phyloP scores from a whole-genome alignment of 1,140 invertebrate genomes.

The Hylyphantes graminicola region DNA sequence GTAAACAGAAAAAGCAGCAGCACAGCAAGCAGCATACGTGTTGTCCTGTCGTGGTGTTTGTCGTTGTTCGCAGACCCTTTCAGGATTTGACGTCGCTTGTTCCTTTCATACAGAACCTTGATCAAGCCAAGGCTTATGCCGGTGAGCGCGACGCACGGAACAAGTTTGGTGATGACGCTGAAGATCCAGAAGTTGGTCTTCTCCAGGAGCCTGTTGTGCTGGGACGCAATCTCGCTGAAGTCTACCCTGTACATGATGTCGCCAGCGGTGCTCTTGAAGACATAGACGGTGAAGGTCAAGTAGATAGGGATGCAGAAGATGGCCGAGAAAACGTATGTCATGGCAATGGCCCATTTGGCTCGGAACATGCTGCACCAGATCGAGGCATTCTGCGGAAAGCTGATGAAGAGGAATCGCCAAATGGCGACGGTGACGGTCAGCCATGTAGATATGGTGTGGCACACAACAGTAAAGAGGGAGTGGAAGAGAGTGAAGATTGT shows the following conservation, averaged over 20 bases:
- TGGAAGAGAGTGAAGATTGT: slow-evolving; percentile 63
- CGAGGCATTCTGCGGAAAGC: slow-evolving; percentile 60
- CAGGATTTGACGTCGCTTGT: slow-evolving; percentile 76
- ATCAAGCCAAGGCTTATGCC: slow-evolving; percentile 85
- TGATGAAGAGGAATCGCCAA: slow-evolving; percentile 90
- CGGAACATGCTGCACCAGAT: slow-evolving; percentile 65
- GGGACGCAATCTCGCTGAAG: slow-evolving; percentile 72
- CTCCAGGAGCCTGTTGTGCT: slow-evolving; percentile 72
- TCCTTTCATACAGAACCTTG: slow-evolving; percentile 71
- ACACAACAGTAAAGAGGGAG: slow-evolving; percentile 81
- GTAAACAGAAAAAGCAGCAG: slow-evolving; percentile 72
- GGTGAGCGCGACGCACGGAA: slow-evolving; percentile 85
- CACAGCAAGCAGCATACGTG: slow-evolving; percentile 88
- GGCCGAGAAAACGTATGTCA: slow-evolving; percentile 79
- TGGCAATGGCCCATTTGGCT: slow-evolving; percentile 79
- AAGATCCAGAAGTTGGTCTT: slow-evolving; percentile 87
- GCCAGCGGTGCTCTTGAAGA: slow-evolving; percentile 9
- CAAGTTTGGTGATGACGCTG: slow-evolving; percentile 83
- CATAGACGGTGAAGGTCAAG: slow-evolving; percentile 59
- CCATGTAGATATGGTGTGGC: slow-evolving; percentile 93
- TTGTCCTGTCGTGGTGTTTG: slow-evolving; percentile 78
- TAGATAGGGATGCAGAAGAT: slow-evolving; percentile 77
- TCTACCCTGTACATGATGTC: slow-evolving; percentile 74
- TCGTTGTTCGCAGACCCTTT: slow-evolving; percentile 68
- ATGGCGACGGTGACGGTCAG: slow-evolving; percentile 90